Evolutionary conservation across 2,113 vertebrate genomes (phyloP).

Genomic region (Sinocyclocheilus anshuiensis): DNA sequence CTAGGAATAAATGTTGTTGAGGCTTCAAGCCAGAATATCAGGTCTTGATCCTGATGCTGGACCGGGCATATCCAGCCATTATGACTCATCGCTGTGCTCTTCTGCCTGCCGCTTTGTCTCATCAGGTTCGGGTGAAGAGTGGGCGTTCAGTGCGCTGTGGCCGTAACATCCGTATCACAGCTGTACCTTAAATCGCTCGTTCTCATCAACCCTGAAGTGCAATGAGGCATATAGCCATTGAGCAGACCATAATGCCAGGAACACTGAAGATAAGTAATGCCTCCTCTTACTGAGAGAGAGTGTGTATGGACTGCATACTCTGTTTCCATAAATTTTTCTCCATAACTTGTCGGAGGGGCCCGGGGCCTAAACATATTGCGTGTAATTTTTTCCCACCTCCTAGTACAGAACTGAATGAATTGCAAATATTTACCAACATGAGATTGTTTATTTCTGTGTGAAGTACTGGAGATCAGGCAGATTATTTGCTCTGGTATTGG

Average conservation of each 20-base stretch:
- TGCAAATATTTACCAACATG: neutral
- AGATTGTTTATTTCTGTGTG: neutral
- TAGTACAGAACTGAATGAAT: neutral
- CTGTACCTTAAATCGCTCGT: neutral
- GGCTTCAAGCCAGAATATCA: neutral
- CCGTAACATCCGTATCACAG: neutral
- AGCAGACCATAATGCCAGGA: neutral
- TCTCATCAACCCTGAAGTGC: slow-evolving; percentile 11
- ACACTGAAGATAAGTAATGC: slow-evolving; percentile 14
- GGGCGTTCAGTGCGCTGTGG: neutral
- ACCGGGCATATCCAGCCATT: neutral
- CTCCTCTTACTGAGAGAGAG: slow-evolving; percentile 8
- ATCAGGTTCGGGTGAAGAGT: neutral
- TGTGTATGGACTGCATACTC: neutral
- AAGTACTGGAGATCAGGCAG: neutral
- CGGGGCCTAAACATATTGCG: neutral
- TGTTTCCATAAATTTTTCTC: neutral
- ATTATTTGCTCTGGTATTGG: neutral
- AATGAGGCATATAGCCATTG: slow-evolving; percentile 25
- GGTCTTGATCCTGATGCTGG: neutral
- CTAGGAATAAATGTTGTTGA: neutral
- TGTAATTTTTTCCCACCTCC: neutral
- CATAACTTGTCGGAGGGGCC: neutral
- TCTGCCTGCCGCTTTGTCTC: neutral
- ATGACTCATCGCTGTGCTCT: neutral